Evolutionary conservation across 1,140 invertebrate genomes (phyloP).

Genomic region (Delia radicum): DNA sequence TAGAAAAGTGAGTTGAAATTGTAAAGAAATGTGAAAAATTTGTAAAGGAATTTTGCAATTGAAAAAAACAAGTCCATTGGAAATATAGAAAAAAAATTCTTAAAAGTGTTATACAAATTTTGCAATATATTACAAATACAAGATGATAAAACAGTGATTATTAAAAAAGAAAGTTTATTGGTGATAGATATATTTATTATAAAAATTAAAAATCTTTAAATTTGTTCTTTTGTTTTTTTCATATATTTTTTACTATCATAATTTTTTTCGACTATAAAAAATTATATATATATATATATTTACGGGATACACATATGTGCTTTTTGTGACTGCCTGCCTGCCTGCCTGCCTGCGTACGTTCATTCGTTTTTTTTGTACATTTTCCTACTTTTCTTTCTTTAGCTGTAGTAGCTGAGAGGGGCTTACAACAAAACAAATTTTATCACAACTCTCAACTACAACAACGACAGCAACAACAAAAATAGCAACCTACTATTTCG

Average conservation of each 20-base stretch:
- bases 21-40: not conserved
- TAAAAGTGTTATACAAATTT: not conserved
- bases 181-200: not conserved
- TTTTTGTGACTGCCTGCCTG: not conserved
- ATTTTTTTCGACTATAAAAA: conserved; percentile 10
- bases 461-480: not conserved
- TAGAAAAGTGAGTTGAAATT: not conserved
- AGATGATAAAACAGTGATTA: not conserved
- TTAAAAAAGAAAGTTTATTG: not conserved
- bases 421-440: not conserved
- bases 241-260: not conserved
- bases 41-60: not conserved
- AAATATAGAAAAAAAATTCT: not conserved
- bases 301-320: conserved; percentile 12
- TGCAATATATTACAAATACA: not conserved
- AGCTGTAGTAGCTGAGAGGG: not conserved
- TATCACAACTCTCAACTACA: not conserved
- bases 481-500: not conserved
- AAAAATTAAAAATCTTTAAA: not conserved
- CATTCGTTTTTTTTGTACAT: not conserved
- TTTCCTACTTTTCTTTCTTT: not conserved
- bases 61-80: not conserved
- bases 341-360: not conserved
- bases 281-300: too few species aligned
- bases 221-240: not conserved